Base-by-base conservation (phyloP, 1,140 invertebrate genomes). In the Pseudomyrmex sp. region DNA sequence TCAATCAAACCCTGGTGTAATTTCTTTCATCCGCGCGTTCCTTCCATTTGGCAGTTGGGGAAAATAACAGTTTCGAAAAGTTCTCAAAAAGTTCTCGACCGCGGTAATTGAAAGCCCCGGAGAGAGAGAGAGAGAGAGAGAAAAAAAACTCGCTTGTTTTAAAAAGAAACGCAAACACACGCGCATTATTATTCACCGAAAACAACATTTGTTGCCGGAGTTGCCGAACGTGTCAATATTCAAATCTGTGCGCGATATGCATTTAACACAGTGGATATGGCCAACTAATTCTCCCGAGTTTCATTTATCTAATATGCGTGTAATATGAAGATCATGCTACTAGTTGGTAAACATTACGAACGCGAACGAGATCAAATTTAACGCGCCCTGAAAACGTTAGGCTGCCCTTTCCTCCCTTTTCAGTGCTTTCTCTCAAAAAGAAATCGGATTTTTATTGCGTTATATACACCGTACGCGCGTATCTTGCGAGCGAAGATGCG, bases 221-320 rank as follows among this genome's bases (percentile, higher is more conserved):
- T 76, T 66, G 35, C 48, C 12, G 26, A 61, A 70, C 18, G 35
- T 5, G 35, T 59, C 66, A 59, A 70, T 59, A 58, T 70, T 72
- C 66, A 23, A 54, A 15, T 59, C 65, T 48, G 76, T 80, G 66
- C 72, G 58, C 61, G 46, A 44, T 48, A 54, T 72, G 76, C 56
- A 80, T 80, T 80, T 80, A 80, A 80, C 44, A 56, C 56, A 35
- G 35, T 72, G 50, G 76, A 50, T 61, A 61, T 20, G 76, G 8
- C 54, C n/a, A 20, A 15, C 65, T 72, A 61, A 72, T 72, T 50
- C 76, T 8, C 35, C 35, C 35, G 76, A 80, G 54, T 80, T 72
- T 59, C 76, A 72, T 72, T 59, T 80, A 80, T 80, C 66, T 80
- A 80, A 61, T 72, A 70, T 59, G 35, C 35, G 76, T 35, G 66